These are phyloP conservation scores for Pseudobourletiella spinata DNA, from an alignment of 1,140 invertebrate genomes.

Conservation along the genomic window DNA sequence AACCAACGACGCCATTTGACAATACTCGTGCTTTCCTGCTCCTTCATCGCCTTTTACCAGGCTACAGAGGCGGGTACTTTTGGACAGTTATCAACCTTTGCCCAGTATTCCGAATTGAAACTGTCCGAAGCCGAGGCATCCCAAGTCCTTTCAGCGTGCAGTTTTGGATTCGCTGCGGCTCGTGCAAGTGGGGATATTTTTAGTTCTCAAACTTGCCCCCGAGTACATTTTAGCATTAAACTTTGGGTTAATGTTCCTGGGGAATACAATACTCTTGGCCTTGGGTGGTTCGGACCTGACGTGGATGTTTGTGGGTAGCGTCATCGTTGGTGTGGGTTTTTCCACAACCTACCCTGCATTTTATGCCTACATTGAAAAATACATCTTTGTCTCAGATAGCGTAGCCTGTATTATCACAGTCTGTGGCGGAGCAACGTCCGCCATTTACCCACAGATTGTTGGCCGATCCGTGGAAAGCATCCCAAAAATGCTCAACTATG, in stretches of 20 bases:
- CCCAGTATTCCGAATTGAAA: too few species aligned
- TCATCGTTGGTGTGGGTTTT: not conserved
- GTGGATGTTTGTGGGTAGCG: not conserved
- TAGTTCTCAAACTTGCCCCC: not conserved
- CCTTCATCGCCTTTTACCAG: too few species aligned
- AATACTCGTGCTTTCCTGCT: too few species aligned
- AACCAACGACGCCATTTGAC: too few species aligned
- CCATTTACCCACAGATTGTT: not conserved
- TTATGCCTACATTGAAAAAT: not conserved
- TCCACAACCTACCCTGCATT: not conserved
- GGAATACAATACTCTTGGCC: not conserved
- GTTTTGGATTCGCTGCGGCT: not conserved
- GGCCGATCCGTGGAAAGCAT: not conserved
- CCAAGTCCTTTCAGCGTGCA: not conserved
- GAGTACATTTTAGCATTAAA: not conserved
- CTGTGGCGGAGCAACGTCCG: not conserved
- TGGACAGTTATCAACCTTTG: too few species aligned
- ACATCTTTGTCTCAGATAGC: too few species aligned
- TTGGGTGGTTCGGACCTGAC: not conserved
- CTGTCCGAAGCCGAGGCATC: not conserved
- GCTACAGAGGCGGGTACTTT: too few species aligned
- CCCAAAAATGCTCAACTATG: too few species aligned
- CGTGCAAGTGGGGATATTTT: not conserved
- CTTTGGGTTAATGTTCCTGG: not conserved
- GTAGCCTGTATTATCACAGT: not conserved